Evolutionary conservation across 1,140 invertebrate species (phyloP).

Genomic region (Paraescarpia echinospica): DNA sequence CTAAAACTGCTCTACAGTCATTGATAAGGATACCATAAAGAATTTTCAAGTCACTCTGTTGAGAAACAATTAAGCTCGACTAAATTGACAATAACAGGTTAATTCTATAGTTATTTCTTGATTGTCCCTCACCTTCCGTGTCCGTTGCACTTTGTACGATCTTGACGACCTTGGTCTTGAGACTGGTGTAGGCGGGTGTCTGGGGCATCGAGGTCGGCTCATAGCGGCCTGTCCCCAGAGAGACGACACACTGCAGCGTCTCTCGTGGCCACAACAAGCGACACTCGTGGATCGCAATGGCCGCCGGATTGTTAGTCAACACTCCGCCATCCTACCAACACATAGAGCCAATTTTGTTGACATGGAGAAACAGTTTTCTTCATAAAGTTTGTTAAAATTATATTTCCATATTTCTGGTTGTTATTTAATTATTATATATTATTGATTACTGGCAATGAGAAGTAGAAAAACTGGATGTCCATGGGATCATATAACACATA

Average conservation of each 20-base stretch:
- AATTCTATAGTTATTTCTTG: too few relatives aligned
- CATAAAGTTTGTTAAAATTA: too few relatives aligned
- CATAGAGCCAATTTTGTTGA: neutral
- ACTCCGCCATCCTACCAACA: slow-evolving; percentile 76
- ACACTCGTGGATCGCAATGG: slow-evolving; percentile 81
- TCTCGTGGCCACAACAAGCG: slow-evolving; percentile 78
- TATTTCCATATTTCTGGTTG: too few relatives aligned
- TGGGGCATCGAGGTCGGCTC: slow-evolving; percentile 47
- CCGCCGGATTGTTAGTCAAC: slow-evolving; percentile 87
- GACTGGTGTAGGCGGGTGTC: slow-evolving; percentile 32
- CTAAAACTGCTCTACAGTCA: too few relatives aligned
- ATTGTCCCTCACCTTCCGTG: slow-evolving; percentile 73
- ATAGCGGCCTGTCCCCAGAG: slow-evolving; percentile 79
- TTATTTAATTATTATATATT: too few relatives aligned
- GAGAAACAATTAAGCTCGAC: neutral
- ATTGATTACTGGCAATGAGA: too few relatives aligned
- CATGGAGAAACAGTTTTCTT: neutral
- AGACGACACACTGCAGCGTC: slow-evolving; percentile 81
- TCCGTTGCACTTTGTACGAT: slow-evolving; percentile 89
- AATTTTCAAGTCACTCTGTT: too few relatives aligned
- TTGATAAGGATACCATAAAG: too few relatives aligned
- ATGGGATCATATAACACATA: too few relatives aligned
- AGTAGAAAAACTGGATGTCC: too few relatives aligned
- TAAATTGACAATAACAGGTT: too few relatives aligned
- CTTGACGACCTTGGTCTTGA: slow-evolving; percentile 80